Conservation (phyloP, 2,888 invertebrate genomes). For the Orthonychiurus folsomi region DNA sequence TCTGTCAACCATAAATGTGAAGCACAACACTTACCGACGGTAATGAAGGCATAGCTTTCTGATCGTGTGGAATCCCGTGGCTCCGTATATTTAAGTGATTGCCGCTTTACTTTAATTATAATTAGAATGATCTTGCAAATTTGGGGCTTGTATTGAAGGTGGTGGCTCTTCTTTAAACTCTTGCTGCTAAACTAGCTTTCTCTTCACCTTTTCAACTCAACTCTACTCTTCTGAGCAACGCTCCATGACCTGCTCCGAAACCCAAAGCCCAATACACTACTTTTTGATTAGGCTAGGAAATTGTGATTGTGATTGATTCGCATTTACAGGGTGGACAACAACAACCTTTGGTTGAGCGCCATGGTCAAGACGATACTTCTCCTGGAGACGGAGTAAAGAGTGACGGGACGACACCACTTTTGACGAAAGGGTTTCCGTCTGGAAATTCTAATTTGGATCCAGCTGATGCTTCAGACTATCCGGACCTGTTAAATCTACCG, state of each 20-base stretch:
- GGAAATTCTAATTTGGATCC: conserved; percentile 42
- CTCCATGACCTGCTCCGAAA: background rate
- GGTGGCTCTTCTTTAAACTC: background rate
- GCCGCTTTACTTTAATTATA: background rate
- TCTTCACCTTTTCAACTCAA: background rate
- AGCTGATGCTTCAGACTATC: conserved; percentile 52
- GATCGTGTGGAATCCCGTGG: background rate
- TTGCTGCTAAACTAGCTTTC: background rate
- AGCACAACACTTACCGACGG: too few species aligned
- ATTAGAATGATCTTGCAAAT: background rate
- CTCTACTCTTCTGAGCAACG: background rate
- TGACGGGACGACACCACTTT: conserved; percentile 24
- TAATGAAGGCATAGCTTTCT: too few species aligned
- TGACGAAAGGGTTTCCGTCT: conserved; percentile 9
- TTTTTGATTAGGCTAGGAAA: background rate
- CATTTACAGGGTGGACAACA: conserved; percentile 10
- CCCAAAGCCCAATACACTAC: background rate
- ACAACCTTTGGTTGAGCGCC: background rate
- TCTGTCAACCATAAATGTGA: too few species aligned
- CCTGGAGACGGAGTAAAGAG: background rate
- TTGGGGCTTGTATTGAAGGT: background rate
- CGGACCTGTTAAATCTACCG: conserved; percentile 48
- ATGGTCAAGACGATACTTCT: background rate
- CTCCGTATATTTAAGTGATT: background rate
- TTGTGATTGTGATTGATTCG: background rate